These are phyloP conservation scores for Iguana delicatissima DNA, from an alignment of 2,797 vertebrate species.

Conservation along the genomic window DNA sequence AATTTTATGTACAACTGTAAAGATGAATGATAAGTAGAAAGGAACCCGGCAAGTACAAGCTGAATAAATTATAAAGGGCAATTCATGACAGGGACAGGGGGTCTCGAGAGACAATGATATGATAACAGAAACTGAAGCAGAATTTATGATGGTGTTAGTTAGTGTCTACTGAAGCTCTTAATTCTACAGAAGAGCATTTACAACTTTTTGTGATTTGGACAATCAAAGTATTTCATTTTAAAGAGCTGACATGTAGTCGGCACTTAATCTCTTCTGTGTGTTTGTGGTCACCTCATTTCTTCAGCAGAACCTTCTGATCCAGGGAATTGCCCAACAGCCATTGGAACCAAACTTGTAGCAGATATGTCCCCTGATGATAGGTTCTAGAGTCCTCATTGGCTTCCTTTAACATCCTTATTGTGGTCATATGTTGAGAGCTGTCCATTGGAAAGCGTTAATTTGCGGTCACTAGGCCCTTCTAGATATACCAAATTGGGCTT, in stretches of 20 bases:
- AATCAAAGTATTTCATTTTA: constrained; percentile 79
- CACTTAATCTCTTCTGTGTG: constrained; percentile 63
- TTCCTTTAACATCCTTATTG: no score
- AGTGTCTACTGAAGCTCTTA: constrained; percentile 78
- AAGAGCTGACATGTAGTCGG: constrained; percentile 74
- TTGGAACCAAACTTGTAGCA: no score
- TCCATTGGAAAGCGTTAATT: no score
- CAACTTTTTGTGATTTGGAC: constrained; percentile 77
- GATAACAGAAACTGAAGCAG: constrained; percentile 83
- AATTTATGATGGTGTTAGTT: constrained; percentile 85
- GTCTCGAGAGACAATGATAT: constrained; percentile 81
- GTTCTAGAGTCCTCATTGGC: no score
- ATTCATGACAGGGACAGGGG: constrained; percentile 82
- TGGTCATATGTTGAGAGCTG: no score
- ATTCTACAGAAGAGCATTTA: constrained; percentile 81
- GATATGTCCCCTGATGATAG: no score
- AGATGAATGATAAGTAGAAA: constrained; percentile 86
- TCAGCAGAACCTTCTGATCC: constrained; percentile 54
- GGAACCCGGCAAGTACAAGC: constrained; percentile 82
- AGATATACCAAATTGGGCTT: no score
- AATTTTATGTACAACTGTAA: constrained; percentile 86
- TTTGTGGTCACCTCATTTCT: constrained; percentile 64
- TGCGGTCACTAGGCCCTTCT: no score
- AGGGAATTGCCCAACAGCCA: constrained; percentile 55
- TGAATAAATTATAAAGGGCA: constrained; percentile 89